Evolutionary conservation across 2,113 vertebrate species (phyloP).

Genomic region (Salvelinus sp.): DNA sequence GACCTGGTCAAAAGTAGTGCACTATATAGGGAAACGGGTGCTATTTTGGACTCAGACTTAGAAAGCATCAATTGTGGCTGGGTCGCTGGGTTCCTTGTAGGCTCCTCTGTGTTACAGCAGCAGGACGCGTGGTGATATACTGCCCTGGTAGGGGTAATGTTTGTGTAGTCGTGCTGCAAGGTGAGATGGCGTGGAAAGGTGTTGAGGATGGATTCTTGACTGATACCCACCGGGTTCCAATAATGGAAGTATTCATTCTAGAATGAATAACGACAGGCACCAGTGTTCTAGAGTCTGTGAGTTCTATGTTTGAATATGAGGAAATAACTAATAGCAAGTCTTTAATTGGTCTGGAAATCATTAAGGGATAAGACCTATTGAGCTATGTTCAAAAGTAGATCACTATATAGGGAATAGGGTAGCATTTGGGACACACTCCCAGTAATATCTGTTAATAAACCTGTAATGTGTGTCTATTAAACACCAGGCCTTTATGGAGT

Average conservation of each 20-base stretch:
- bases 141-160: constrained; percentile 20
- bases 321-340: constrained; percentile 36
- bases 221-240: constrained; percentile 22
- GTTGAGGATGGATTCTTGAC: constrained; percentile 30
- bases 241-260: constrained; percentile 38
- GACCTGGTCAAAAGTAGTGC: too few species aligned
- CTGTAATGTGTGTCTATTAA: constrained; percentile 7
- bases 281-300: constrained; percentile 5
- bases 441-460: constrained; percentile 1
- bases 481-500: background rate
- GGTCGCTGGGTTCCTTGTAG: background rate
- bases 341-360: constrained; percentile 36
- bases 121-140: constrained; percentile 25
- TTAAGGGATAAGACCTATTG: constrained; percentile 24
- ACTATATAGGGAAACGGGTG: too few species aligned
- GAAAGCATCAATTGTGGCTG: constrained; percentile 4
- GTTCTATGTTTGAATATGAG: constrained; percentile 19
- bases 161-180: constrained; percentile 13
- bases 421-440: too few species aligned
- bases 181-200: constrained; percentile 19
- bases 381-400: background rate
- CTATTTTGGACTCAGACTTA: too few species aligned
- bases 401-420: too few species aligned
- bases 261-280: background rate
- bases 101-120: constrained; percentile 10